These are phyloP conservation scores for Passer montanus DNA, from an alignment of 2,113 vertebrate genomes.

Conservation along the genomic window DNA sequence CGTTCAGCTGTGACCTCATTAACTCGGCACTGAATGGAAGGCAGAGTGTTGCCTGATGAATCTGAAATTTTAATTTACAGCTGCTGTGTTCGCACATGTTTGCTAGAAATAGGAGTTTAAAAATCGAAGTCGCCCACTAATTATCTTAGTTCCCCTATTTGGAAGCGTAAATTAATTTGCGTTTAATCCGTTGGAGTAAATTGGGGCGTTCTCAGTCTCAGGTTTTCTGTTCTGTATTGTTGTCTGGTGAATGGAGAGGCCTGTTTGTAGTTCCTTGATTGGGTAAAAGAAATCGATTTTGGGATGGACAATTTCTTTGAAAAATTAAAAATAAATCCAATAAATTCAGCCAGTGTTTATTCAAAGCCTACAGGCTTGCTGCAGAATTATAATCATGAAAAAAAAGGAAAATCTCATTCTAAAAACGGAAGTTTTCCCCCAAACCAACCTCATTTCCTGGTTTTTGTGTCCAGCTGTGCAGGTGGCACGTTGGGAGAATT, in stretches of 20 bases:
- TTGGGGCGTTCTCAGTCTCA: background rate
- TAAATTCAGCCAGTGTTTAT: background rate
- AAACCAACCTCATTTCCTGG: background rate
- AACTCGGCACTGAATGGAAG: background rate
- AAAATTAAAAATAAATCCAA: background rate
- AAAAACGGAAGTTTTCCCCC: background rate
- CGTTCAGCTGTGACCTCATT: slow-evolving; percentile 43
- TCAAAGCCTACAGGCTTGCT: accelerated
- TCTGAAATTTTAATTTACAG: background rate
- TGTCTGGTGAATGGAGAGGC: background rate
- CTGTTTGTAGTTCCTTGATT: background rate
- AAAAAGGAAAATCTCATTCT: background rate
- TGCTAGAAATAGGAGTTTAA: background rate
- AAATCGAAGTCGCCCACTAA: background rate
- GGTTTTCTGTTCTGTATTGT: background rate
- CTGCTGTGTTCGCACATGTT: background rate
- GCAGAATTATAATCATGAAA: background rate
- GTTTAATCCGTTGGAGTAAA: background rate
- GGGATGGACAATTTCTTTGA: background rate
- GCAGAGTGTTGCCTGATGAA: background rate
- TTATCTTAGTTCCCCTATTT: background rate
- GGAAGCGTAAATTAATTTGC: background rate
- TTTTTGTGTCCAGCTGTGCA: background rate
- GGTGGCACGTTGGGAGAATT: background rate
- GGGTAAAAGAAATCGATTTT: background rate